Evolutionary conservation across 2,888 invertebrate genomes (phyloP).

Genomic region (Lasioglossum morio): DNA sequence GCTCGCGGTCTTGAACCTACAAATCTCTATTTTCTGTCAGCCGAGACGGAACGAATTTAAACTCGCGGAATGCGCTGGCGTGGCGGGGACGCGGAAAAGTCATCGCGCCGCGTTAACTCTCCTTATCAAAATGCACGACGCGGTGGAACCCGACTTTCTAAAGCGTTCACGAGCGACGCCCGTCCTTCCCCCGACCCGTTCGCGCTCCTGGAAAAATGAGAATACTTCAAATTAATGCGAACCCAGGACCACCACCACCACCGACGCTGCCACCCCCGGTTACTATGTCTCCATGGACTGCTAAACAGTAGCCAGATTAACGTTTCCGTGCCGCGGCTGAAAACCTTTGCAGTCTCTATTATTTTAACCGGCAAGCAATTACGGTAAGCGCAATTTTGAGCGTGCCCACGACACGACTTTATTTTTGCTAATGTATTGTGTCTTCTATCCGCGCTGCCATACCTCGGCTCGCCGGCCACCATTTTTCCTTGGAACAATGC

Average conservation of each 20-base stretch:
- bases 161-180: slow-evolving; percentile 37
- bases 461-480: background rate
- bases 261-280: background rate
- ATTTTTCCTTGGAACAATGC: slow-evolving; percentile 16
- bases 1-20: slow-evolving; percentile 52
- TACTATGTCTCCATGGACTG: slow-evolving; percentile 33
- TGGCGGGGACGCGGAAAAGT: slow-evolving; percentile 45
- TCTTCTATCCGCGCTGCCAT: background rate
- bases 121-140: slow-evolving; percentile 65
- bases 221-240: slow-evolving; percentile 45
- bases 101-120: slow-evolving; percentile 57
- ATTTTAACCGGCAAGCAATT: slow-evolving; percentile 48
- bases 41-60: slow-evolving; percentile 52
- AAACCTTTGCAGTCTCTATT: slow-evolving; percentile 32
- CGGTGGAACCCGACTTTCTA: slow-evolving; percentile 42
- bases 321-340: slow-evolving; percentile 32
- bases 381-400: slow-evolving; percentile 38
- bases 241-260: background rate
- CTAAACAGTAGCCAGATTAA: slow-evolving; percentile 59
- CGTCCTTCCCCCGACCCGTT: background rate
- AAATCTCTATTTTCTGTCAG: slow-evolving; percentile 62
- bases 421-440: slow-evolving; percentile 9
- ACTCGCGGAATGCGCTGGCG: slow-evolving; percentile 38
- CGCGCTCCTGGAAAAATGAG: slow-evolving; percentile 41
- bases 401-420: slow-evolving; percentile 6